Base-by-base conservation (phyloP, 2,888 invertebrate genomes). In the Epinotia bilunana region DNA sequence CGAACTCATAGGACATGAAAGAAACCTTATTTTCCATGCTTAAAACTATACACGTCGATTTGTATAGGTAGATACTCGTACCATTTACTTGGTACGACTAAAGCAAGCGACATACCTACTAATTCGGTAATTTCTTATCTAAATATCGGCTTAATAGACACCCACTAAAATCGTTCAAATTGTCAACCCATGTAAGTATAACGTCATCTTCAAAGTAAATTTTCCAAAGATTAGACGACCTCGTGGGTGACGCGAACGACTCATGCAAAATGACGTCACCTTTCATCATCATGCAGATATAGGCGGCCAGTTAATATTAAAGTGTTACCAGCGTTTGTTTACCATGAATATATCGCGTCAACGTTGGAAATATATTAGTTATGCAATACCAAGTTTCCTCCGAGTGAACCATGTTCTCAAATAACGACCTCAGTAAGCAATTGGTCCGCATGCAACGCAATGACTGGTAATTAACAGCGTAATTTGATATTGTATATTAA, bases 161-260 rank as follows among this genome's bases (percentile, higher is more conserved):
- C 63, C 62, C 13, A 70, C 58, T 46, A 46, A 60, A 75, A 71
- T 46, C 46, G 33, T 67, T 61, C 18, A 72, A 72, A 46, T 72
- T 72, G 61, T 65, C 72, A 68, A 71, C 76, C 79, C 76, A 79
- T 39, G 39, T 39, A 39, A 39, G 9, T 39, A 39, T 81, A 84
- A 83, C 83, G 80, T 82, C 80, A 80, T 80, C 81, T 86, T 83
- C 80, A 84, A 85, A 80, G 80, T 79, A 83, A 83, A 85, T 88
- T 87, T 89, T 88, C 84, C 84, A 79, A 86, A 86, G 86, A 85
- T 86, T 86, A 83, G 83, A 80, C 82, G 87, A 87, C 83, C 83
- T 82, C 78, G 82, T 79, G 78, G 85, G 82, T 87, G 89, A 88
- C 87, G 86, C 80, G 82, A 76, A 79, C 78, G 77, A 83, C 83